phyloP scores from a whole-genome alignment of 2,113 vertebrate genomes.

The Cinclus cinclus region DNA sequence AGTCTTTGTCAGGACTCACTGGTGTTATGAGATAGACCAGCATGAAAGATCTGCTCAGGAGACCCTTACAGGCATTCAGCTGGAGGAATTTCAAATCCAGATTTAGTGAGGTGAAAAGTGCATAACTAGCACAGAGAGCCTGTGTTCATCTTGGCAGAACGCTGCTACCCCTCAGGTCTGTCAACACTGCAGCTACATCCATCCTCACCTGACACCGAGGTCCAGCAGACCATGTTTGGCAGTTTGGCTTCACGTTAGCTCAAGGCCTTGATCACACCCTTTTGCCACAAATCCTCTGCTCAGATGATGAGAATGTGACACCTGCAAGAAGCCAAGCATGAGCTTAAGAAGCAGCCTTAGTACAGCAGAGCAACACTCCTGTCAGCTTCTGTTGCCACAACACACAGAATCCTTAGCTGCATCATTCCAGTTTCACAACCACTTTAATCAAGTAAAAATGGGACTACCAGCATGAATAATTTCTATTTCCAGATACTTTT shows the following conservation, averaged over 20 bases:
- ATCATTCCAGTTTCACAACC: background rate
- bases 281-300: background rate
- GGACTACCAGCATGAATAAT: background rate
- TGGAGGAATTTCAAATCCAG: background rate
- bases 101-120: background rate
- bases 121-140: background rate
- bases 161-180: fast-evolving
- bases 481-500: background rate
- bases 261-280: background rate
- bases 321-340: background rate
- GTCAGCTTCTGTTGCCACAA: background rate
- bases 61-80: background rate
- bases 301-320: background rate
- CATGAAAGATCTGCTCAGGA: background rate
- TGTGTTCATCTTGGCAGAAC: background rate
- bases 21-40: background rate
- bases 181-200: background rate
- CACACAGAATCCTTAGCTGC: background rate
- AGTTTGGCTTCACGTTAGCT: background rate
- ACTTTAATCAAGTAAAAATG: background rate
- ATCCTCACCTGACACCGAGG: background rate
- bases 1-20: background rate
- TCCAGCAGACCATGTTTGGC: background rate
- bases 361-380: background rate
- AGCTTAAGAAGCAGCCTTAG: background rate